phyloP scores from a whole-genome alignment of 2,888 invertebrate species.

The Leptopilina syphax region DNA sequence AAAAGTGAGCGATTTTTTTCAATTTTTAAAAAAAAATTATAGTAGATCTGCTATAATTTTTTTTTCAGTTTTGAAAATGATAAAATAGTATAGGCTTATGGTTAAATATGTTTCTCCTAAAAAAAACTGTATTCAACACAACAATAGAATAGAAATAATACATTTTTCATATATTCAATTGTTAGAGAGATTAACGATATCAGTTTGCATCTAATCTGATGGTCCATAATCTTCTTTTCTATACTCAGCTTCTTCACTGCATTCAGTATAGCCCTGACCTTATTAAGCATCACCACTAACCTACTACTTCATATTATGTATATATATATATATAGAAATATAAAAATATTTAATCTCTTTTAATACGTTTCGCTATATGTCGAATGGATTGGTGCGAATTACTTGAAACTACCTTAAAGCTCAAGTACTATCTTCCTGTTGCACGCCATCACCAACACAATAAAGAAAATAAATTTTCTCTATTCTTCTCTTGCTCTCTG shows the following conservation, averaged over 20 bases:
- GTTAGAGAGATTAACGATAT: conserved; percentile 3
- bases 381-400: neutral
- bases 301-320: neutral
- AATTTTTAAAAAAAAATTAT: no score
- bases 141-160: neutral
- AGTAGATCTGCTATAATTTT: no score
- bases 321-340: conserved; percentile 4
- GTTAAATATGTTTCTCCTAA: no score
- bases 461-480: neutral
- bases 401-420: conserved; percentile 18
- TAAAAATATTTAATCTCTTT: neutral
- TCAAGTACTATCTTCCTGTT: conserved; percentile 28
- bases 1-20: no score
- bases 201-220: conserved; percentile 20
- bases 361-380: no score
- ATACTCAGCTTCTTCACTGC: conserved; percentile 25
- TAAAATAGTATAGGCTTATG: no score
- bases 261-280: conserved; percentile 34
- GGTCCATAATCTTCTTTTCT: conserved; percentile 28
- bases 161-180: neutral
- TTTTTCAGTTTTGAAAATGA: no score
- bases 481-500: neutral
- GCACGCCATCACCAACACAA: conserved; percentile 15
- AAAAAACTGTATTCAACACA: no score
- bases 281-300: conserved; percentile 33